Percentiles rank a stretch among this genome's conserved stretches.
Conservation (phyloP, 1,140 invertebrate species). For the Panagrolaimus sp. region DNA sequence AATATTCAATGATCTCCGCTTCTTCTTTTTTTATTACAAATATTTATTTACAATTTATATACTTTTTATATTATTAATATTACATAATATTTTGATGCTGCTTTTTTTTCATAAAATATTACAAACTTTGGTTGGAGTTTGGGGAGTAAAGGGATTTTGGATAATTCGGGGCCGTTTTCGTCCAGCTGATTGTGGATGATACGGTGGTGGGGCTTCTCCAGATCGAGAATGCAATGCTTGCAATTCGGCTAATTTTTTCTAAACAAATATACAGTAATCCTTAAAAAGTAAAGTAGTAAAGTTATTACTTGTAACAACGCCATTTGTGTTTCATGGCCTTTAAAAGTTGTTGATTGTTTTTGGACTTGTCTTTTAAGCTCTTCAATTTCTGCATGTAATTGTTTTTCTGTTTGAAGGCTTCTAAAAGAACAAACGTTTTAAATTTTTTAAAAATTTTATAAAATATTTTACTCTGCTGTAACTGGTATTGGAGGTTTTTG, state of each 20-base stretch:
- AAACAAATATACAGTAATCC: constrained; percentile 9
- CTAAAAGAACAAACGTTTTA: neutral
- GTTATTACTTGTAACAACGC: constrained; percentile 28
- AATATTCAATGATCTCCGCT: no score
- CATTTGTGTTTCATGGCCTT: constrained; percentile 38
- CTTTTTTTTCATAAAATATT: no score
- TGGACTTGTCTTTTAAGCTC: constrained; percentile 27
- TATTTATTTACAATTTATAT: no score
- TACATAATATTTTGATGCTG: no score
- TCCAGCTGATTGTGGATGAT: constrained; percentile 17
- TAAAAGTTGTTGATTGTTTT: constrained; percentile 37
- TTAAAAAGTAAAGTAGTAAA: neutral
- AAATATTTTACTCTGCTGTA: neutral
- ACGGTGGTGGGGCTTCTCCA: constrained; percentile 42
- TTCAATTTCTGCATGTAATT: constrained; percentile 33
- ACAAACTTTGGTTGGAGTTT: no score
- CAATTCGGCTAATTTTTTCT: constrained; percentile 34
- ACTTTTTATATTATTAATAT: no score
- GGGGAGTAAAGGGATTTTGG: neutral
- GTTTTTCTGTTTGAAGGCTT: constrained; percentile 22
- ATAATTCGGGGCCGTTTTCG: constrained; percentile 16
- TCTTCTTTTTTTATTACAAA: no score
- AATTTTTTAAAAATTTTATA: neutral
- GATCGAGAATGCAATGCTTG: constrained; percentile 29
- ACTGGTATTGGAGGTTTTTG: neutral